These are phyloP conservation scores for Homarus americanus DNA, from an alignment of 1,140 invertebrate species.

Conservation along the genomic window DNA sequence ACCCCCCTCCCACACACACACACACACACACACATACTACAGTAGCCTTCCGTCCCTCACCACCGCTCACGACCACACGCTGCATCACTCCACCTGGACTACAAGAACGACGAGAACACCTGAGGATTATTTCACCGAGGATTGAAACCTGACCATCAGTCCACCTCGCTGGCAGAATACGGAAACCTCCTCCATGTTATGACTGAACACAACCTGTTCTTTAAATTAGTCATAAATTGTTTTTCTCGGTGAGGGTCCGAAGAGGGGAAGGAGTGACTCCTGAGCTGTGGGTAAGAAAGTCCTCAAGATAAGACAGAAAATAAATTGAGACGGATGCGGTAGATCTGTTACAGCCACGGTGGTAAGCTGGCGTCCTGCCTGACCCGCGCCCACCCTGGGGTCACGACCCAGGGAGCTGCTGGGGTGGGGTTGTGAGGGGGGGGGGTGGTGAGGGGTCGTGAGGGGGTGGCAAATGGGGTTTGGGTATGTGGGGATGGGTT, in stretches of 20 bases:
- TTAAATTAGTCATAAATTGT: slow-evolving; percentile 11
- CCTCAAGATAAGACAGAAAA: not conserved
- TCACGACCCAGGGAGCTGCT: not conserved
- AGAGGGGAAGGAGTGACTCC: not conserved
- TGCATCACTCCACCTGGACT: not conserved
- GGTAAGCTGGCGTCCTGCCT: not conserved
- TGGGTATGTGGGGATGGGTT: too few relatives aligned
- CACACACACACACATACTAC: not conserved
- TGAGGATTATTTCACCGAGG: not conserved
- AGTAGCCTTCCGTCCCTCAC: not conserved
- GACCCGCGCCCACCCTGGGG: not conserved
- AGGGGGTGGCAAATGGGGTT: too few relatives aligned
- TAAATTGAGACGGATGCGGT: slow-evolving; percentile 8
- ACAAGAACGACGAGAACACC: not conserved
- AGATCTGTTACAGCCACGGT: slow-evolving; percentile 4
- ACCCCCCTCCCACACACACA: too few relatives aligned
- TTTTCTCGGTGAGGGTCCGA: not conserved
- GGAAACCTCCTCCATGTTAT: not conserved
- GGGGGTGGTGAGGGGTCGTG: too few relatives aligned
- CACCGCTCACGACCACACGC: not conserved
- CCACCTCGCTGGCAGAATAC: not conserved
- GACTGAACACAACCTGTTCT: not conserved
- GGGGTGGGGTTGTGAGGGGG: not conserved
- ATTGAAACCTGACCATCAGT: not conserved
- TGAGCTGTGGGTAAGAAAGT: not conserved